Conservation (phyloP, 2,797 vertebrate species). For the Spondyliosoma cantharus region DNA sequence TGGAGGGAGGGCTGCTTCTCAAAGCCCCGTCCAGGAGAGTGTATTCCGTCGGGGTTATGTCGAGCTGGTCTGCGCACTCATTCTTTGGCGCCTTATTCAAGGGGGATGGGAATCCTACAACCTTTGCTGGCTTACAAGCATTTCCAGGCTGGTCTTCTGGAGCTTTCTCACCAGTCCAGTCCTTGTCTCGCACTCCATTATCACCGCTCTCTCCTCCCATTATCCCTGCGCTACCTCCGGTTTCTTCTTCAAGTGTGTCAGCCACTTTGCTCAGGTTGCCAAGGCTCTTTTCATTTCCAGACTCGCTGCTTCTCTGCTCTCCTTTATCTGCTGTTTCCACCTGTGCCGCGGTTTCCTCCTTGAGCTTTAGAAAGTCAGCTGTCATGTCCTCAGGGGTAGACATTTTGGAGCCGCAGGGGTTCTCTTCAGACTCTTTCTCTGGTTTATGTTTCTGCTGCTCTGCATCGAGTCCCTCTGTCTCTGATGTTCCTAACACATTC, state of each 20-base stretch:
- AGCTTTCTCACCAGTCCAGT: slow-evolving; percentile 19
- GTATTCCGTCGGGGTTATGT: slow-evolving; percentile 86
- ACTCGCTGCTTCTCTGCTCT: slow-evolving; percentile 41
- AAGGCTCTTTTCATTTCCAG: slow-evolving; percentile 47
- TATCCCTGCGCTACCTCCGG: slow-evolving; percentile 15
- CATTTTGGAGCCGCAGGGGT: slow-evolving; percentile 73
- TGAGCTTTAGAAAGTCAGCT: slow-evolving; percentile 77
- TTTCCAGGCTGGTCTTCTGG: slow-evolving; percentile 47
- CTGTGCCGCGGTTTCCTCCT: slow-evolving; percentile 38
- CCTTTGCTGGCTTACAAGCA: slow-evolving; percentile 68
- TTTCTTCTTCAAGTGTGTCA: slow-evolving; percentile 28
- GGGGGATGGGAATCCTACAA: slow-evolving; percentile 79
- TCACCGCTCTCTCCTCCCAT: slow-evolving; percentile 59
- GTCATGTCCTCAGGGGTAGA: slow-evolving; percentile 87
- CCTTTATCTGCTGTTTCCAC: slow-evolving; percentile 41
- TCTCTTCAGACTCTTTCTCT: slow-evolving; percentile 54
- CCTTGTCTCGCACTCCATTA: slow-evolving; percentile 20
- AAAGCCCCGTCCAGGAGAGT: slow-evolving; percentile 83
- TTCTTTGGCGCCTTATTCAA: slow-evolving; percentile 82
- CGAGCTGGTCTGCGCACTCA: slow-evolving; percentile 82
- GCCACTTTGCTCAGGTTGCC: slow-evolving; percentile 30
- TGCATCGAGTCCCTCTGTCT: slow-evolving; percentile 54
- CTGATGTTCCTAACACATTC: slow-evolving; percentile 47
- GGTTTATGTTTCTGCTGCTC: slow-evolving; percentile 65
- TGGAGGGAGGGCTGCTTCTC: slow-evolving; percentile 77